These are phyloP conservation scores for Pseudochirops cupreus DNA, from an alignment of 2,797 vertebrate species.

Conservation along the genomic window DNA sequence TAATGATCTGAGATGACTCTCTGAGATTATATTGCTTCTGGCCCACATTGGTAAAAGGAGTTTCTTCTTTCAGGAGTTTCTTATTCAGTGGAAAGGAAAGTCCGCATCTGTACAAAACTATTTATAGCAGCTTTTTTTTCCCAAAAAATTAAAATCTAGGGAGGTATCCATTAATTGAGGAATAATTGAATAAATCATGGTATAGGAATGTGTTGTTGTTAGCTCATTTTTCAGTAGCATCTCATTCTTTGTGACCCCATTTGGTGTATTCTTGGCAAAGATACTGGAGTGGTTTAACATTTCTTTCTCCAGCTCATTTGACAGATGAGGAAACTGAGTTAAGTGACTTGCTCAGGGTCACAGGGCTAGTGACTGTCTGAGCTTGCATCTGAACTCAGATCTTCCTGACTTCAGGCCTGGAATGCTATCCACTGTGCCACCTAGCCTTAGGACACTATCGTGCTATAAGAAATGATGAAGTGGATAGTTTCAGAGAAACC, in stretches of 20 bases:
- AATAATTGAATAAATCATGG: not conserved
- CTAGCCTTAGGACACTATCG: not conserved
- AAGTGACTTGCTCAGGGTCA: not conserved
- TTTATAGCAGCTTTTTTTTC: not conserved
- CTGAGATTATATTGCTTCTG: not conserved
- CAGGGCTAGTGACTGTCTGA: not conserved
- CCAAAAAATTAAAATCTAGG: not conserved
- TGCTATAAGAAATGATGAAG: not conserved
- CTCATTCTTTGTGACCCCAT: not conserved
- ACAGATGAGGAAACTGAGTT: not conserved
- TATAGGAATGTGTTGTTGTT: not conserved
- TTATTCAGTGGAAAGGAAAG: not conserved
- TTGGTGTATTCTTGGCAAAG: no score
- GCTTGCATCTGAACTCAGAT: not conserved
- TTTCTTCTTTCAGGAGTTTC: not conserved
- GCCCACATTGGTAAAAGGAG: not conserved
- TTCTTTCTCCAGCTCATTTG: not conserved
- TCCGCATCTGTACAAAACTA: not conserved
- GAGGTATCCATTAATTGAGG: not conserved
- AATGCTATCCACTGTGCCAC: not conserved
- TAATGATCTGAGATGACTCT: not conserved
- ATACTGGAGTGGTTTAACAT: not conserved
- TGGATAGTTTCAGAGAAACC: not conserved
- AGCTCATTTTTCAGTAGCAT: not conserved
- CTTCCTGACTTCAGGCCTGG: not conserved